phyloP scores from a whole-genome alignment of 2,113 vertebrate species.

The Silurus asotus region DNA sequence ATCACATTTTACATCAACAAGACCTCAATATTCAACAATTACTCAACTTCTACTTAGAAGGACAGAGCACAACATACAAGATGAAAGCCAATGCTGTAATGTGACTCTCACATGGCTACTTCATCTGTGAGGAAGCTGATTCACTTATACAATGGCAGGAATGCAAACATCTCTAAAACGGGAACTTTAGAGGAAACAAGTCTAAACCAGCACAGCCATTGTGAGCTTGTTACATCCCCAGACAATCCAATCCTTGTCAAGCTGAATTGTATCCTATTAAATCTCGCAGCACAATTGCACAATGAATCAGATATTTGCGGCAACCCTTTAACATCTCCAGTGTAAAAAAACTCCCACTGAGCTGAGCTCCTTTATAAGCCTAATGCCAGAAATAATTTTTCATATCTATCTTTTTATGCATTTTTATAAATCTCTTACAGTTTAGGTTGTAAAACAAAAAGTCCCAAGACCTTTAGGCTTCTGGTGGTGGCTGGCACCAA shows the following conservation, averaged over 20 bases:
- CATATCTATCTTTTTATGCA: neutral
- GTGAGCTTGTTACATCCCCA: constrained; percentile 18
- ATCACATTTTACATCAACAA: neutral
- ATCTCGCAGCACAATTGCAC: constrained; percentile 11
- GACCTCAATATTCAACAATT: neutral
- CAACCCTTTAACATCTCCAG: constrained; percentile 5
- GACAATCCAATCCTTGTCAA: constrained; percentile 23
- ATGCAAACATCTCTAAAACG: constrained; percentile 40
- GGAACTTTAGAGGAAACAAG: constrained; percentile 35
- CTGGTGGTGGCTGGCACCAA: neutral
- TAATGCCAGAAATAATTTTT: neutral
- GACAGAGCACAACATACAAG: neutral
- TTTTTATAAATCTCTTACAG: neutral
- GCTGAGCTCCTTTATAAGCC: neutral
- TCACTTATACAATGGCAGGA: constrained; percentile 45
- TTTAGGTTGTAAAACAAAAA: constrained; percentile 4
- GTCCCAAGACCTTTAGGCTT: constrained; percentile 1
- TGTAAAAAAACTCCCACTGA: constrained; percentile 4
- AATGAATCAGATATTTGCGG: constrained; percentile 31
- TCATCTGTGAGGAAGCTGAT: constrained; percentile 39
- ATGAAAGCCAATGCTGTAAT: neutral
- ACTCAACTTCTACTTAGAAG: neutral
- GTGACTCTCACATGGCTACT: constrained; percentile 21
- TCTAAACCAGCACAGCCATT: constrained; percentile 26
- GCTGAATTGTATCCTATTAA: constrained; percentile 36